These are phyloP conservation scores for Diceros bicornis DNA, from an alignment of 2,797 vertebrate genomes.

Conservation along the genomic window DNA sequence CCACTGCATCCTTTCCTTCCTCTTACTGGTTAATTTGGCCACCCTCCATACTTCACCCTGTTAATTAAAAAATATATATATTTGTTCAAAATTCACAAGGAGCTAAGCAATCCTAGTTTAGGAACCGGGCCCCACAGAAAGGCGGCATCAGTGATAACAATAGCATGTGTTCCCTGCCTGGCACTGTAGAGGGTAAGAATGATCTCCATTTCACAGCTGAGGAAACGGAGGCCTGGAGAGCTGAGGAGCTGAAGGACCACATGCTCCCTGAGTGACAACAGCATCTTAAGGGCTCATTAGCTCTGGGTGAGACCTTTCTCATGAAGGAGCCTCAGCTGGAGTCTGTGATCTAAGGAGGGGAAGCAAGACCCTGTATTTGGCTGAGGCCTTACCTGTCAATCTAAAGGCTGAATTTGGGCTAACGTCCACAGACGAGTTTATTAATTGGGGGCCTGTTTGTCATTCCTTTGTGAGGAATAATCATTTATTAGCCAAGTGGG, in stretches of 20 bases:
- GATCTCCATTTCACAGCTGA: neutral
- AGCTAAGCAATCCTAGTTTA: neutral
- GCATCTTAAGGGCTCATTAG: neutral
- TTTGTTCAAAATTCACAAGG: neutral
- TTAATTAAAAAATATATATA: neutral
- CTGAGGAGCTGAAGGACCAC: neutral
- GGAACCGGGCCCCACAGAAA: neutral
- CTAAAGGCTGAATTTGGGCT: neutral
- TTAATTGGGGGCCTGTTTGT: neutral
- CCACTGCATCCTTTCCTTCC: neutral
- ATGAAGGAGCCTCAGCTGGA: neutral
- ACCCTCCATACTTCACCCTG: neutral
- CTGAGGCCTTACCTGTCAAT: neutral
- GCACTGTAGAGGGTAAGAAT: neutral
- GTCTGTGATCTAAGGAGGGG: neutral
- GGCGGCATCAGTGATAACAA: no score
- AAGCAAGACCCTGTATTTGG: fast-evolving
- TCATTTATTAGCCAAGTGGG: neutral
- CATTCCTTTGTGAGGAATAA: conserved; percentile 52
- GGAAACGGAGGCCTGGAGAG: neutral
- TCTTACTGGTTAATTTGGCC: neutral
- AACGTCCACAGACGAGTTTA: neutral
- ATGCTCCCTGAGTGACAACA: neutral
- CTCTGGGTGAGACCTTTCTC: neutral
- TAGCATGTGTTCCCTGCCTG: fast-evolving